Conservation (phyloP, 2,113 vertebrate genomes). For the Channa maculata region DNA sequence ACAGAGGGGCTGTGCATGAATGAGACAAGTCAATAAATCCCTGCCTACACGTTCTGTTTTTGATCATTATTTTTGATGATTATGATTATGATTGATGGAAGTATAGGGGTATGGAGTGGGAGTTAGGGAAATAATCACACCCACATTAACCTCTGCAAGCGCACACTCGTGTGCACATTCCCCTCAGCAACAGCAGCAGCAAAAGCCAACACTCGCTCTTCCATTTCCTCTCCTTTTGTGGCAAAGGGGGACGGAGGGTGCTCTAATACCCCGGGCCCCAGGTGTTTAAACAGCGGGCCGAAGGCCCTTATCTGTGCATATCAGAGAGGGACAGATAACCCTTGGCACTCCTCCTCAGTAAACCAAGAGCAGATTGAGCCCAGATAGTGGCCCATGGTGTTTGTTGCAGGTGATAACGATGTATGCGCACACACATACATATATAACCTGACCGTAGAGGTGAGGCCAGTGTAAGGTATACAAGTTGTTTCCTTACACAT, state of each 20-base stretch:
- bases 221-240: conserved; percentile 73
- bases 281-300: conserved; percentile 84
- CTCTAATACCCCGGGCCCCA: conserved; percentile 67
- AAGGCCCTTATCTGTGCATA: conserved; percentile 84
- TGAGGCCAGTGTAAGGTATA: conserved; percentile 29
- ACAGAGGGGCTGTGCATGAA: conserved; percentile 1
- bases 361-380: conserved; percentile 79
- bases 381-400: conserved; percentile 78
- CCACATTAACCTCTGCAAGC: conserved; percentile 55
- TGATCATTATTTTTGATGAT: background rate
- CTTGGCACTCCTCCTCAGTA: conserved; percentile 81
- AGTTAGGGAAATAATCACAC: conserved; percentile 42
- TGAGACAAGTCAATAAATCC: conserved; percentile 36
- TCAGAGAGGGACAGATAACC: conserved; percentile 88
- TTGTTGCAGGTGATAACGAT: conserved; percentile 77
- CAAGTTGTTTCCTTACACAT: conserved; percentile 20
- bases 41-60: conserved; percentile 16
- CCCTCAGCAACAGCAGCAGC: conserved; percentile 26
- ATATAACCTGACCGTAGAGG: conserved; percentile 9
- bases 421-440: conserved; percentile 39
- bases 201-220: conserved; percentile 56
- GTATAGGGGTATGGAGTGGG: conserved; percentile 24
- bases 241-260: conserved; percentile 53
- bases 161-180: conserved; percentile 44
- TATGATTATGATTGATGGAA: conserved; percentile 32